These are phyloP conservation scores for Brachypalpus laphriformis DNA, from an alignment of 2,888 invertebrate genomes.

Conservation along the genomic window DNA sequence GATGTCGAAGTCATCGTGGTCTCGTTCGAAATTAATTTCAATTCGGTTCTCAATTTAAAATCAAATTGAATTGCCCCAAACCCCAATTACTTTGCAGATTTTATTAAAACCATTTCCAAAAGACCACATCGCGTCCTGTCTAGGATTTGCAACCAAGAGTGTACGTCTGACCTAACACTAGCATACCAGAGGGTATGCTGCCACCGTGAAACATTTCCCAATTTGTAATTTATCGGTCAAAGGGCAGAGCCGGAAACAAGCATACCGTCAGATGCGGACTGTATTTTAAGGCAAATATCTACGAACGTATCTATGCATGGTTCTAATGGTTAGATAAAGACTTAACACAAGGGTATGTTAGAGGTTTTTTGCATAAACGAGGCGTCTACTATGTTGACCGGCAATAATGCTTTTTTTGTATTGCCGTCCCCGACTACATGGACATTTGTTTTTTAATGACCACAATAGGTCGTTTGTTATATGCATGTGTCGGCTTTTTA, in stretches of 20 bases:
- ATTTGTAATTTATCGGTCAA: slow-evolving; percentile 57
- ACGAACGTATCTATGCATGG: not conserved
- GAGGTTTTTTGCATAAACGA: slow-evolving; percentile 29
- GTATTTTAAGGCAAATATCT: slow-evolving; percentile 26
- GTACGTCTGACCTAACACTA: not conserved
- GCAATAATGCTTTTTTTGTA: not conserved
- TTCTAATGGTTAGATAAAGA: slow-evolving; percentile 20
- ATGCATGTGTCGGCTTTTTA: slow-evolving; percentile 15
- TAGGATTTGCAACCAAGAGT: not conserved
- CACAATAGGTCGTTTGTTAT: slow-evolving; percentile 52
- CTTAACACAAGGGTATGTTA: slow-evolving; percentile 31
- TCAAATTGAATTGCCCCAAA: slow-evolving; percentile 38
- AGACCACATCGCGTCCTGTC: not conserved
- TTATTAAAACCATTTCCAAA: slow-evolving; percentile 24
- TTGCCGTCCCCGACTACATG: not conserved
- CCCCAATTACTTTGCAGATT: slow-evolving; percentile 29
- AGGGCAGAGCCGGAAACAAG: slow-evolving; percentile 43
- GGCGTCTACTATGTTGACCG: not conserved
- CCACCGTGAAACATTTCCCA: slow-evolving; percentile 34
- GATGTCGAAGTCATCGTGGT: not conserved
- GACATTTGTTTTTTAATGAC: slow-evolving; percentile 48
- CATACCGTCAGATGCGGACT: not conserved
- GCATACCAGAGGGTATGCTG: not conserved
- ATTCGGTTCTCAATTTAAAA: slow-evolving; percentile 35
- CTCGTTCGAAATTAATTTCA: slow-evolving; percentile 40